Evolutionary conservation across 2,113 vertebrate genomes (phyloP).

Genomic region (Recurvirostra avosetta): DNA sequence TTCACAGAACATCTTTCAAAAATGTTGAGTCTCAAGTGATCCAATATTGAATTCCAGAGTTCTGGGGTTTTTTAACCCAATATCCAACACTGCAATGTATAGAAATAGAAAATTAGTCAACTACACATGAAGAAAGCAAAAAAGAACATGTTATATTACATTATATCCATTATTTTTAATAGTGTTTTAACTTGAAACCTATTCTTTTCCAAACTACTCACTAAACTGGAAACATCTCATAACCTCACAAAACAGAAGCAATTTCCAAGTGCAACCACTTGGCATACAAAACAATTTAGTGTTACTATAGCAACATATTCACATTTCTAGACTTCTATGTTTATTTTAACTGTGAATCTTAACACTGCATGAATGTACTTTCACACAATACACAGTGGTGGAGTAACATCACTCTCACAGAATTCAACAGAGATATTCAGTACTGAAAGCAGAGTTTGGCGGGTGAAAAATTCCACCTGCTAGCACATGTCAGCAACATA

Average conservation of each 20-base stretch:
- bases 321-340: background rate
- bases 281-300: background rate
- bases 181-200: background rate
- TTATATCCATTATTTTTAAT: background rate
- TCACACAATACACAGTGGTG: background rate
- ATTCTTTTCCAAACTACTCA: background rate
- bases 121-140: background rate
- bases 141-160: background rate
- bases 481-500: background rate
- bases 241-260: background rate
- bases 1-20: background rate
- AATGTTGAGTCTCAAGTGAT: background rate
- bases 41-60: background rate
- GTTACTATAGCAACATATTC: background rate
- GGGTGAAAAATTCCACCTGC: no score
- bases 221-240: background rate
- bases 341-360: background rate
- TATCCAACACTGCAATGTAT: background rate
- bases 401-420: background rate
- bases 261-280: background rate
- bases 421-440: background rate
- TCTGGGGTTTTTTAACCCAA: fast-evolving
- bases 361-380: background rate
- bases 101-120: background rate
- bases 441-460: background rate